phyloP scores from a whole-genome alignment of 2,888 invertebrate species.

The Leistus spinibarbis region DNA sequence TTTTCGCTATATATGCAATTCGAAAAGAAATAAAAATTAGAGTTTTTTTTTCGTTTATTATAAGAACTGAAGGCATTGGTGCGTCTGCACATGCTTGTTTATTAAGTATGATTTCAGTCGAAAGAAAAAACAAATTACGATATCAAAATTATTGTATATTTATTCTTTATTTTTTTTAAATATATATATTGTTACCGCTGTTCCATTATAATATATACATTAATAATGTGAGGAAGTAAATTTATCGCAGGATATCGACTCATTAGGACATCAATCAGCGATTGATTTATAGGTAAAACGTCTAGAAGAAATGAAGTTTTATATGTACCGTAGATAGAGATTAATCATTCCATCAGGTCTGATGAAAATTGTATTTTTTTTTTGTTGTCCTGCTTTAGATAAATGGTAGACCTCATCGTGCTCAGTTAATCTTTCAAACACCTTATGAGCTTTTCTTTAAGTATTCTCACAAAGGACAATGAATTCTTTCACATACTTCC shows the following conservation, averaged over 20 bases:
- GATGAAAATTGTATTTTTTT: slow-evolving; percentile 2
- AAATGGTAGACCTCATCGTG: neutral
- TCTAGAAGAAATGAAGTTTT: slow-evolving; percentile 9
- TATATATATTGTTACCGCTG: too few species aligned
- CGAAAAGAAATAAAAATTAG: too few species aligned
- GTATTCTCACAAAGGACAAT: neutral
- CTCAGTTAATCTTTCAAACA: neutral
- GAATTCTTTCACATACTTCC: neutral
- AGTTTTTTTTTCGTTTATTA: too few species aligned
- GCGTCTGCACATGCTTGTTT: too few species aligned
- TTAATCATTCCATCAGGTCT: neutral
- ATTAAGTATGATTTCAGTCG: too few species aligned
- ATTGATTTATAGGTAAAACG: neutral
- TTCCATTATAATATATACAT: neutral
- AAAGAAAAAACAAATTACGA: too few species aligned
- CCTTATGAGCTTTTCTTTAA: neutral
- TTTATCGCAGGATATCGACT: neutral
- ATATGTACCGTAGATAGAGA: neutral
- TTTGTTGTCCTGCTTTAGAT: neutral
- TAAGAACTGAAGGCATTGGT: too few species aligned
- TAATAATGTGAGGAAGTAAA: neutral
- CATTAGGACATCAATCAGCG: slow-evolving; percentile 3
- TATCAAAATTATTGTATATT: neutral
- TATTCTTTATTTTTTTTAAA: neutral
- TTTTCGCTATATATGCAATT: too few species aligned